Evolutionary conservation across 2,888 invertebrate genomes (phyloP).

Genomic region (Archaeoteleia sp.): DNA sequence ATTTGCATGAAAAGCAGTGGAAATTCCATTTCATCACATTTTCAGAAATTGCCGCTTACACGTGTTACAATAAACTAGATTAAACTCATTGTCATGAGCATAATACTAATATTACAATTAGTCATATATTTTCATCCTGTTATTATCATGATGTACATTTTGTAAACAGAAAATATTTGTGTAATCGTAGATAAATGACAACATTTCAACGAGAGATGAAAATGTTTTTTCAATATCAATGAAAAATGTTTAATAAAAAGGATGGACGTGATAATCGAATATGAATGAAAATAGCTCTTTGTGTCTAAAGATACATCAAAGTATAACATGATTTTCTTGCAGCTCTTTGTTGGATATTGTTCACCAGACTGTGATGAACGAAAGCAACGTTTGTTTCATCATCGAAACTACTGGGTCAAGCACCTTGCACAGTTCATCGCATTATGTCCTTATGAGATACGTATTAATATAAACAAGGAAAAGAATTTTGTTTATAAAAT

Average conservation of each 20-base stretch:
- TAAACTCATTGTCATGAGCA: too few relatives aligned
- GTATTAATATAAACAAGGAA: not conserved
- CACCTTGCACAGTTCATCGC: conserved; percentile 27
- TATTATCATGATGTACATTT: too few relatives aligned
- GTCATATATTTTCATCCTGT: too few relatives aligned
- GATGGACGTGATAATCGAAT: conserved; percentile 4
- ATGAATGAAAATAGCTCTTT: conserved; percentile 24
- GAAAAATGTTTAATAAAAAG: conserved; percentile 7
- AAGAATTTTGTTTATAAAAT: not conserved
- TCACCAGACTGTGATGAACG: conserved; percentile 41
- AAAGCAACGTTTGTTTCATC: conserved; percentile 35
- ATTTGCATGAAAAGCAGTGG: too few relatives aligned
- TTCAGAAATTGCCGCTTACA: too few relatives aligned
- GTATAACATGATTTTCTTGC: conserved; percentile 14
- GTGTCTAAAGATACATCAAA: conserved; percentile 30
- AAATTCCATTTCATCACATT: too few relatives aligned
- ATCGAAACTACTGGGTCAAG: conserved; percentile 36
- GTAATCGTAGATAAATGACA: too few relatives aligned
- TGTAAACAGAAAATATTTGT: too few relatives aligned
- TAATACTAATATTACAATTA: too few relatives aligned
- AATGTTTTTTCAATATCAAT: too few relatives aligned
- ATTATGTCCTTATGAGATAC: conserved; percentile 2
- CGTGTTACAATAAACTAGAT: too few relatives aligned
- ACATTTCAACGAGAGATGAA: too few relatives aligned
- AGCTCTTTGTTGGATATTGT: conserved; percentile 38